Evolutionary conservation across 2,113 vertebrate species (phyloP), one percentile per base, ranked within the genome.

Genomic region (Perca flavescens): DNA sequence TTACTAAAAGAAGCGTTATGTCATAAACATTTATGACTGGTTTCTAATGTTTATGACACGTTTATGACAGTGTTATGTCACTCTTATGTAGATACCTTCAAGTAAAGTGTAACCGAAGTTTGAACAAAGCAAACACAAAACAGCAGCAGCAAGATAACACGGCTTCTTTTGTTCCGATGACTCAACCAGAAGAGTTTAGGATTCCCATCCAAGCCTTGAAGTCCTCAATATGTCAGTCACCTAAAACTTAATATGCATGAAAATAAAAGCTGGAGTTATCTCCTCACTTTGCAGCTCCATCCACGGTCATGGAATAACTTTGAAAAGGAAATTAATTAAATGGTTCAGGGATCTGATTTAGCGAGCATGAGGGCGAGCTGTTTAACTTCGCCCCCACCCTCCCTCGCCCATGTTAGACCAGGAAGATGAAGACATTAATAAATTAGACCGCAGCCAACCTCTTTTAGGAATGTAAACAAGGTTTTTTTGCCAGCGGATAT

Each of bases 361-460:
- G 16, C 0, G 4, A 70, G 22, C 54, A 25, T 1, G 58, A 74
- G 28, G 22, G 17, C 53, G 10, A 71, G 21, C n/a, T 2, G 9
- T 10, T 68, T 12, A 47, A 57, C 47, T 56, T n/a, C 56, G 54
- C 56, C 64, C 1, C 2, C 21, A 17, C 8, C 52, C 52, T 57
- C 6, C 72, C 8, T 25, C 57, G 31, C 64, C 72, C 0, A 8
- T 2, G 21, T 75, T 56, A 11, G 72, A 62, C 46, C 72, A 63
- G 80, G 64, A 66, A 66, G 70, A 68, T n/a, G 62, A 25, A 34
- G 47, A 19, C 13, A 49, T 53, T 25, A 69, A 57, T 57, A 28
- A 52, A 62, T 56, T 19, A 75, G 8, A 56, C 14, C 10, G 1
- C 17, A 3, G 1, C 0, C 47, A 4, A 0, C 34, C 10, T 76